These are phyloP conservation scores for Danio aesculapii DNA, from an alignment of 2,797 vertebrate species.

Conservation along the genomic window DNA sequence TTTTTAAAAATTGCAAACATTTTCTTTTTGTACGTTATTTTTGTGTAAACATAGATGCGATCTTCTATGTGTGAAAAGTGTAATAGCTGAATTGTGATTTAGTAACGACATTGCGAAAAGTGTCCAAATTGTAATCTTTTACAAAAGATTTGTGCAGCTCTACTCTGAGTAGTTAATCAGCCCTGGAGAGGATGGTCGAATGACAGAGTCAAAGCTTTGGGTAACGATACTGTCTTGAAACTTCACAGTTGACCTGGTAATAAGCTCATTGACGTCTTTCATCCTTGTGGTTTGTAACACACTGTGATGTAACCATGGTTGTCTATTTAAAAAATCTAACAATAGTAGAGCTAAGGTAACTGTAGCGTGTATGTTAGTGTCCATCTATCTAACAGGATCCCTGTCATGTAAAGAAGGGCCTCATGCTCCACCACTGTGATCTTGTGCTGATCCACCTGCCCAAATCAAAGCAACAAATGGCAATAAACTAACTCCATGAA, in stretches of 20 bases:
- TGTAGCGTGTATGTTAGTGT: slow-evolving; percentile 58
- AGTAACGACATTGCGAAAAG: no score
- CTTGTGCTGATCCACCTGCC: slow-evolving; percentile 69
- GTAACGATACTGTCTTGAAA: slow-evolving; percentile 64
- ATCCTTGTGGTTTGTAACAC: slow-evolving; percentile 67
- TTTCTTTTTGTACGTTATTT: no score
- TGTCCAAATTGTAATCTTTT: no score
- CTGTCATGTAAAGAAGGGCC: slow-evolving; percentile 66
- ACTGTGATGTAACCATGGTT: slow-evolving; percentile 65
- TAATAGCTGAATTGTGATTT: no score
- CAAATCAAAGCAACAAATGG: slow-evolving; percentile 71
- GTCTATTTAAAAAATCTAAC: slow-evolving; percentile 53
- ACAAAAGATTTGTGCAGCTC: background rate
- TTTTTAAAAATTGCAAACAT: no score
- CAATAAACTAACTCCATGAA: slow-evolving; percentile 80
- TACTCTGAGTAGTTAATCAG: background rate
- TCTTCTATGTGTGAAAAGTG: no score
- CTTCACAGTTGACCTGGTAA: slow-evolving; percentile 49
- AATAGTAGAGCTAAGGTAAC: slow-evolving; percentile 53
- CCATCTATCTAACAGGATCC: slow-evolving; percentile 66
- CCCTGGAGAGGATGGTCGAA: background rate
- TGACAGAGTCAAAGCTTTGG: slow-evolving; percentile 45
- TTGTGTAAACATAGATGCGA: no score
- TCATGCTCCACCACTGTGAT: slow-evolving; percentile 76
- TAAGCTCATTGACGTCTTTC: slow-evolving; percentile 55